Conservation (phyloP, 2,888 invertebrate genomes). For the Lobophora halterata region DNA sequence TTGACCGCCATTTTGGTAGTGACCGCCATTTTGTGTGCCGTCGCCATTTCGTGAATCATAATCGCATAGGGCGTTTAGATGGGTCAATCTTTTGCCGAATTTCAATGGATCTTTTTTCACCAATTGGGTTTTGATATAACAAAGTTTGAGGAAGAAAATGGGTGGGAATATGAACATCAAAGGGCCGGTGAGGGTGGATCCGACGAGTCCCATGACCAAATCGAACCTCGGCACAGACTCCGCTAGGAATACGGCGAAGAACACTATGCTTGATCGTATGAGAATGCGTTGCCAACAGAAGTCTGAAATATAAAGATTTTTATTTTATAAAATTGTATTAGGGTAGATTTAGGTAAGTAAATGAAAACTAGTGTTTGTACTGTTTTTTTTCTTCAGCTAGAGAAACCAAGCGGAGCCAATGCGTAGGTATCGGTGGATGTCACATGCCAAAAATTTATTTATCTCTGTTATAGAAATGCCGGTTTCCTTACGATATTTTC, state of each 20-base stretch:
- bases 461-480: too few species aligned
- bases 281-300: conserved; percentile 88
- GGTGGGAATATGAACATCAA: conserved; percentile 92
- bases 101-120: conserved; percentile 21
- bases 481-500: too few species aligned
- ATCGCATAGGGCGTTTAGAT: conserved; percentile 8
- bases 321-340: too few species aligned
- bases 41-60: conserved; percentile 8
- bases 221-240: conserved; percentile 93
- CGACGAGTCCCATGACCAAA: conserved; percentile 91
- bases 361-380: too few species aligned
- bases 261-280: conserved; percentile 85
- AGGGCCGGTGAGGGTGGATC: conserved; percentile 91
- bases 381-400: too few species aligned
- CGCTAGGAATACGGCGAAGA: conserved; percentile 87
- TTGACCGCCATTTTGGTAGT: too few species aligned
- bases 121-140: conserved; percentile 66
- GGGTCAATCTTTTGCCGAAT: conserved; percentile 14
- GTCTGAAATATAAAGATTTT: conserved; percentile 80
- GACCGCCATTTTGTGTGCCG: conserved; percentile 19
- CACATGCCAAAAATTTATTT: too few species aligned
- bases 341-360: too few species aligned
- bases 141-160: conserved; percentile 87
- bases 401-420: too few species aligned
- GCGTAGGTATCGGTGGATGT: too few species aligned